These are phyloP conservation scores for Pristionchus mayeri DNA, from an alignment of 2,888 invertebrate species.

Conservation along the genomic window DNA sequence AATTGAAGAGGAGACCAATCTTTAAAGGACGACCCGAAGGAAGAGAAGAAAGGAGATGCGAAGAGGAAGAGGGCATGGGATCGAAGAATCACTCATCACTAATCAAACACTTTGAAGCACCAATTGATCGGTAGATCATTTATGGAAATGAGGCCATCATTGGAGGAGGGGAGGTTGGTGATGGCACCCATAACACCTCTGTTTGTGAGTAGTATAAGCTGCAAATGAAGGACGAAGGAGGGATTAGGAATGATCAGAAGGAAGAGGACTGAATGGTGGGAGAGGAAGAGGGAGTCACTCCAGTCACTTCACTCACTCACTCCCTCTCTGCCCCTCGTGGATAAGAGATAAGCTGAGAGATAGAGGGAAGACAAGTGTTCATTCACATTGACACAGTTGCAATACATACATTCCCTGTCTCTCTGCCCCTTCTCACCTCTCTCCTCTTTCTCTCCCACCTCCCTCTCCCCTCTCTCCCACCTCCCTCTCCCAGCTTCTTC, in stretches of 20 bases:
- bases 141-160: no score
- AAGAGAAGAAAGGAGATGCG: constrained; percentile 21
- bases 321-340: constrained; percentile 4
- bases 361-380: constrained; percentile 44
- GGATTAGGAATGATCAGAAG: constrained; percentile 11
- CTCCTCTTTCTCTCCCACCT: constrained; percentile 11
- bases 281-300: constrained; percentile 5
- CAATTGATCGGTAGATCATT: not conserved
- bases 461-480: constrained; percentile 5
- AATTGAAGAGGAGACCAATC: not conserved
- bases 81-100: constrained; percentile 11
- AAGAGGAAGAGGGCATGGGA: constrained; percentile 11
- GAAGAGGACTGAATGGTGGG: not conserved
- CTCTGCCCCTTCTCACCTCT: constrained; percentile 22
- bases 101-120: not conserved
- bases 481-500: constrained; percentile 41
- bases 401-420: constrained; percentile 40
- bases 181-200: not conserved
- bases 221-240: not conserved
- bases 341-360: constrained; percentile 6
- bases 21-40: not conserved
- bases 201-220: not conserved
- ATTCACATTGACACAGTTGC: constrained; percentile 36
- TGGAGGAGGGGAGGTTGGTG: not conserved
- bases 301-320: constrained; percentile 6